phyloP scores from a whole-genome alignment of 2,888 invertebrate genomes.

The Gryllus longicercus region DNA sequence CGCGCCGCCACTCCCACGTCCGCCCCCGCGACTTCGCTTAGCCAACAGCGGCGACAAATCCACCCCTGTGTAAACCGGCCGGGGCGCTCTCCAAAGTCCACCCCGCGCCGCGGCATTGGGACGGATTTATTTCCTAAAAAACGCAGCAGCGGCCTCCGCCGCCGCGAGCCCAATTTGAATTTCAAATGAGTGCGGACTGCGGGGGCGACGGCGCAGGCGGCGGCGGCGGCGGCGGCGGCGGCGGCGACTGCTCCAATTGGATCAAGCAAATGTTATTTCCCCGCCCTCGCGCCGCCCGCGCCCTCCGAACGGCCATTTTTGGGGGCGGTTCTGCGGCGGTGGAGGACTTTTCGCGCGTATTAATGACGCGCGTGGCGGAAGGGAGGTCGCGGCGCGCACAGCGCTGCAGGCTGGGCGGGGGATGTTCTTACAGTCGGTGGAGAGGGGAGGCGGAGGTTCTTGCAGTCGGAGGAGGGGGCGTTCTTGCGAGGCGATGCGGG shows the following conservation, averaged over 20 bases:
- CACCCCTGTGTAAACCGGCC: background rate
- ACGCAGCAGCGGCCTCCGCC: background rate
- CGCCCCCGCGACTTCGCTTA: background rate
- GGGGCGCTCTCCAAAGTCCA: background rate
- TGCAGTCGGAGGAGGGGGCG: too few species aligned
- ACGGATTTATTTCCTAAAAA: background rate
- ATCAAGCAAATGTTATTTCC: conserved; percentile 1
- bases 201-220: background rate
- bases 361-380: too few species aligned
- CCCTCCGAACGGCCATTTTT: too few species aligned
- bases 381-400: too few species aligned
- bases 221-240: background rate
- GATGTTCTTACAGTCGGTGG: too few species aligned
- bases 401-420: too few species aligned
- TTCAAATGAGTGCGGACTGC: background rate
- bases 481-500: too few species aligned
- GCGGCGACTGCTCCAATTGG: background rate
- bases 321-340: too few species aligned
- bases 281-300: background rate
- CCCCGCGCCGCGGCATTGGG: background rate
- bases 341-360: too few species aligned
- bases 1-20: background rate
- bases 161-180: background rate
- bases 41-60: background rate
- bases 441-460: too few species aligned